A percentile compares a stretch with the other conserved stretches of the same genome.
These are phyloP conservation scores for Lasiurus borealis DNA, from an alignment of 2,113 vertebrate genomes.

Conservation along the genomic window DNA sequence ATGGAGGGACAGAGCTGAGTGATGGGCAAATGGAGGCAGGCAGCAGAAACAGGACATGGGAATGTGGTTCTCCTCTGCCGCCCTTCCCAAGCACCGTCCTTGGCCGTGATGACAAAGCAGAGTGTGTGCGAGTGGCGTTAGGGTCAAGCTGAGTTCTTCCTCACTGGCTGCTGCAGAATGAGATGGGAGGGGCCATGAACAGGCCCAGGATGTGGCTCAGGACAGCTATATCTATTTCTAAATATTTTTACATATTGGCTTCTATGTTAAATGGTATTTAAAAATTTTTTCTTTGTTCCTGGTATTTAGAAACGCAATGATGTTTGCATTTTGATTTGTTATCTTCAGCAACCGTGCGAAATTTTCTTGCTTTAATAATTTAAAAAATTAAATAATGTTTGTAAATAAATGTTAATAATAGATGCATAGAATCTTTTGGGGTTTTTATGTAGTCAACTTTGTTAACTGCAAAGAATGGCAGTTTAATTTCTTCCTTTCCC, in stretches of 20 bases:
- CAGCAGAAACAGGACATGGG: neutral
- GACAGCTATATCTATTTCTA: constrained; percentile 14
- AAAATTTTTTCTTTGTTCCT: neutral
- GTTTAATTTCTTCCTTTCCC: constrained; percentile 19
- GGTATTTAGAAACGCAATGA: constrained; percentile 33
- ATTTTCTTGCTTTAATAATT: constrained; percentile 53
- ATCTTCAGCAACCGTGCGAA: neutral
- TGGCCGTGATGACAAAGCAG: neutral
- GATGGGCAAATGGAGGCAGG: neutral
- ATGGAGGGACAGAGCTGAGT: neutral
- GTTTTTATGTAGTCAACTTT: neutral
- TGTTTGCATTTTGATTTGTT: constrained; percentile 54
- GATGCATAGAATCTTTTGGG: neutral
- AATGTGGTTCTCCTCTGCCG: neutral
- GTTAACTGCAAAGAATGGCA: neutral
- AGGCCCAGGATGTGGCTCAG: neutral
- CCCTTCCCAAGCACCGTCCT: neutral
- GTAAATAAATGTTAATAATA: neutral
- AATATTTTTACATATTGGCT: neutral
- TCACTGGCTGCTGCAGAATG: neutral
- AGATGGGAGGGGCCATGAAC: neutral
- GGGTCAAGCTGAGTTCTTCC: neutral
- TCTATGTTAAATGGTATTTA: constrained; percentile 21
- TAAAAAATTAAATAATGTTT: constrained; percentile 30
- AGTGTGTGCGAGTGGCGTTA: neutral